phyloP scores from a whole-genome alignment of 2,888 invertebrate species.

The Drosophila borborema region DNA sequence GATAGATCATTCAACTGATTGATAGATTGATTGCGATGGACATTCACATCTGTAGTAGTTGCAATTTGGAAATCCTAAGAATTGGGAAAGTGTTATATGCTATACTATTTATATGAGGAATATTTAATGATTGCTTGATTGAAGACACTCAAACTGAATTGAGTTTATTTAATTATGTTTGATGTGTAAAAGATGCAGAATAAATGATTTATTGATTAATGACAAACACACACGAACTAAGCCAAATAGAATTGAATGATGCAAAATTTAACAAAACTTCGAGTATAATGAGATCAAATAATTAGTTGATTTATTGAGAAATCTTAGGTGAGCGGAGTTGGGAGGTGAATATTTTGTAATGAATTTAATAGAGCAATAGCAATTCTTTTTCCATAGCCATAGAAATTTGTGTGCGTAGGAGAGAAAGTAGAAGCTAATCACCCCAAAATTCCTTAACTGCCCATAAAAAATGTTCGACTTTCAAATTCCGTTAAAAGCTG shows the following conservation, averaged over 20 bases:
- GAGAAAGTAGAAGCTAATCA: slow-evolving; percentile 36
- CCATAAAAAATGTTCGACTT: slow-evolving; percentile 37
- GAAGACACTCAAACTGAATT: no score
- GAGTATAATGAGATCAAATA: no score
- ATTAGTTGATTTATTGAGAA: background rate
- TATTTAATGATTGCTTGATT: background rate
- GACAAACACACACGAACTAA: background rate
- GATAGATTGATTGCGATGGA: background rate
- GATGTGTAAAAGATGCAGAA: no score
- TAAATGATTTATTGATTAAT: background rate
- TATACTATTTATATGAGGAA: background rate
- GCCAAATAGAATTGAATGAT: background rate
- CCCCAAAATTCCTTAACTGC: slow-evolving; percentile 19
- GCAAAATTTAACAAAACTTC: background rate
- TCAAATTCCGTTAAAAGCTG: slow-evolving; percentile 42
- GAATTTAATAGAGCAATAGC: background rate
- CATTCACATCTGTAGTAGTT: no score
- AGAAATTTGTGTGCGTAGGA: background rate
- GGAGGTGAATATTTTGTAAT: background rate
- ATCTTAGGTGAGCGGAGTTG: background rate
- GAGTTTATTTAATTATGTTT: no score
- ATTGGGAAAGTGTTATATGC: no score
- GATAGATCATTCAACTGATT: background rate
- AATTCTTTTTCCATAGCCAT: no score
- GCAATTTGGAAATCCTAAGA: no score